Conservation (phyloP, 2,113 vertebrate species). For the Cyprinodon tularosa region DNA sequence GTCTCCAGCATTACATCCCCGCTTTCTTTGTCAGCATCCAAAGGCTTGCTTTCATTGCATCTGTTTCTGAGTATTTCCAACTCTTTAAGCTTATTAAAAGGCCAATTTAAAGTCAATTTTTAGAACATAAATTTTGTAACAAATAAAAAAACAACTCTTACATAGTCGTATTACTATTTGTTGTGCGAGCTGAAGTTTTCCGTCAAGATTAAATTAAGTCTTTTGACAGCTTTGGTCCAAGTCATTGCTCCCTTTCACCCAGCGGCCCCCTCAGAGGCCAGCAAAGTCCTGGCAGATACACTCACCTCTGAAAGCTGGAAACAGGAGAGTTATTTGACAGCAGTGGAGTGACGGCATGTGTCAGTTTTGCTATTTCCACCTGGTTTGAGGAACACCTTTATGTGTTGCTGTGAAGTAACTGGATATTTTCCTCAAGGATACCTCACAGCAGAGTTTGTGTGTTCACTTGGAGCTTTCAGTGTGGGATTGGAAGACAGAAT, state of each 20-base stretch:
- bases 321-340: constrained; percentile 41
- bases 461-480: constrained; percentile 66
- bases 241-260: constrained; percentile 39
- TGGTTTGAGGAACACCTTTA: constrained; percentile 54
- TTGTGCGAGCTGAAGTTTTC: constrained; percentile 42
- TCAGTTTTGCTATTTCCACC: constrained; percentile 46
- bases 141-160: constrained; percentile 34
- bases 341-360: constrained; percentile 34
- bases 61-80: constrained; percentile 33
- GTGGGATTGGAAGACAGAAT: constrained; percentile 63
- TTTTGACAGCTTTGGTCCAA: constrained; percentile 40
- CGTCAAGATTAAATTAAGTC: constrained; percentile 35
- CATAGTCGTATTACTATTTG: constrained; percentile 22
- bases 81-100: constrained; percentile 27
- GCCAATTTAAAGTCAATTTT: constrained; percentile 44
- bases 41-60: constrained; percentile 31
- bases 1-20: constrained; percentile 10
- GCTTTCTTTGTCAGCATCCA: constrained; percentile 14
- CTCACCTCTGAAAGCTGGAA: constrained; percentile 34
- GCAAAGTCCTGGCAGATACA: constrained; percentile 33
- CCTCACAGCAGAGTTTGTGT: constrained; percentile 61
- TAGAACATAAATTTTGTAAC: constrained; percentile 40
- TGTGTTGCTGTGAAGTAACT: constrained; percentile 52
- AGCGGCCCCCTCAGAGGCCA: constrained; percentile 32
- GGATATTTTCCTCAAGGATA: constrained; percentile 65